Evolutionary conservation across 1,140 invertebrate genomes (phyloP).

Genomic region (Pseudomyrmex dendroicus): DNA sequence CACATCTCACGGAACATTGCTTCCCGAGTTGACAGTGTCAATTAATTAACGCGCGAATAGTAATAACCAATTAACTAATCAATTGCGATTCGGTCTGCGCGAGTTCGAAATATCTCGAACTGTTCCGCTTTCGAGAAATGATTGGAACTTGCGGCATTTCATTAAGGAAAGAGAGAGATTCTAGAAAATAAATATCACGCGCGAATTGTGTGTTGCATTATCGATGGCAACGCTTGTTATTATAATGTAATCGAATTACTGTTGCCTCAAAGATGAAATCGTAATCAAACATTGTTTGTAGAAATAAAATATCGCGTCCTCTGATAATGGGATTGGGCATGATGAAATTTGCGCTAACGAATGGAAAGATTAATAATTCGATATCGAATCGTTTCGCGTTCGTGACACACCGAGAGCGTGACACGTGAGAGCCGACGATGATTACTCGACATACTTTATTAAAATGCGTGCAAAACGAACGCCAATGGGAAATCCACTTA

Average conservation of each 20-base stretch:
- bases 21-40: not conserved
- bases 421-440: not conserved
- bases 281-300: not conserved
- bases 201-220: not conserved
- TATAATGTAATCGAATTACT: not conserved
- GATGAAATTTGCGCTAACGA: slow-evolving; percentile 31
- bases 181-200: slow-evolving; percentile 13
- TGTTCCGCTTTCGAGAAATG: not conserved
- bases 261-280: not conserved
- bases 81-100: not conserved
- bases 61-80: not conserved
- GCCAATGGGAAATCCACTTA: slow-evolving; percentile 37
- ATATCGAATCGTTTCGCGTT: slow-evolving; percentile 2
- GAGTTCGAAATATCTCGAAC: no score
- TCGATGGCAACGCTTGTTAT: not conserved
- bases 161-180: not conserved
- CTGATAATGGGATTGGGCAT: slow-evolving; percentile 27
- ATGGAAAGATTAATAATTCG: slow-evolving; percentile 47
- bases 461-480: not conserved
- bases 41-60: not conserved
- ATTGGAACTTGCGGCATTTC: not conserved
- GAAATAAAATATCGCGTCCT: not conserved
- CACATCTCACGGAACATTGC: not conserved
- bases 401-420: not conserved
- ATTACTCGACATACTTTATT: slow-evolving; percentile 47